Conservation (phyloP, 2,113 vertebrate species). For the Synodontis membranacea region DNA sequence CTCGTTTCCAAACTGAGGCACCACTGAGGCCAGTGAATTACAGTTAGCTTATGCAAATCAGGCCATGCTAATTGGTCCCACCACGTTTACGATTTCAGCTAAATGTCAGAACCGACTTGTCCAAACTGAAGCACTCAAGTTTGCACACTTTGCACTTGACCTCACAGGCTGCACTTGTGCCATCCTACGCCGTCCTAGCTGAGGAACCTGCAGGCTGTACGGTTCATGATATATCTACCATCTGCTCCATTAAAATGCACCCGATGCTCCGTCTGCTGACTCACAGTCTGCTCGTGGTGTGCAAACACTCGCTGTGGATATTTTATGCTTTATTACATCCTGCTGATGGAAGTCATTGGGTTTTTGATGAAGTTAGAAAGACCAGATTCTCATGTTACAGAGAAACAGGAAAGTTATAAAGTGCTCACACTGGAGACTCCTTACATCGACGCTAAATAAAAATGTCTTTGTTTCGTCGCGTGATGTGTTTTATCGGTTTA, state of each 20-base stretch:
- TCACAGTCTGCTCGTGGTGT: conserved; percentile 62
- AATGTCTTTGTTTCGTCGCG: not conserved
- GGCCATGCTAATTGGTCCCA: conserved; percentile 8
- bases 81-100: not conserved
- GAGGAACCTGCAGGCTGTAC: conserved; percentile 23
- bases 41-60: conserved; percentile 12
- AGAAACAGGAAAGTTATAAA: not conserved
- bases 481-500: not conserved
- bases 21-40: not conserved
- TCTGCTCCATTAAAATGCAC: conserved; percentile 66
- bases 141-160: conserved; percentile 15
- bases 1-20: not conserved
- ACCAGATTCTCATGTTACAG: not conserved
- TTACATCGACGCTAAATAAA: not conserved
- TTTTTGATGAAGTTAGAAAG: conserved; percentile 12
- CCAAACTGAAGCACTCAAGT: not conserved
- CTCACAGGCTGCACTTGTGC: conserved; percentile 1
- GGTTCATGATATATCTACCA: conserved; percentile 48
- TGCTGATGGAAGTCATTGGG: conserved; percentile 19
- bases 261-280: conserved; percentile 64
- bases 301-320: conserved; percentile 40
- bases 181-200: not conserved
- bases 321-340: conserved; percentile 31
- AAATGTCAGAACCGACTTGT: conserved; percentile 12
- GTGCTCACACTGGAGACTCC: not conserved